Percentiles rank a stretch among this genome's conserved stretches.
These are phyloP conservation scores for Drosophila leonis DNA, from an alignment of 2,888 invertebrate genomes.

Conservation along the genomic window DNA sequence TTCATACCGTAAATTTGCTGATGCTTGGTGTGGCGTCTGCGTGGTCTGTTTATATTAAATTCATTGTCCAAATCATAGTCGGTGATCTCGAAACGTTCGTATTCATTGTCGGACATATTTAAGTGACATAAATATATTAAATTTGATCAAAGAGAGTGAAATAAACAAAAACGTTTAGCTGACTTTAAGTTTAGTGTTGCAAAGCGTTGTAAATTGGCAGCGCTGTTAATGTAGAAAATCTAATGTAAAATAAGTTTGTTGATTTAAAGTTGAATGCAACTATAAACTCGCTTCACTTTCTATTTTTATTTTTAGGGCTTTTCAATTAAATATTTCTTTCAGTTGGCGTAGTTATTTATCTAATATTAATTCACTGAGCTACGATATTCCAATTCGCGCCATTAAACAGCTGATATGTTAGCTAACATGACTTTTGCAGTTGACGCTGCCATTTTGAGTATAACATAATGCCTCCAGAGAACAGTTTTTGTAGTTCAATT, in stretches of 20 bases:
- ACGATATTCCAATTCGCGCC: neutral
- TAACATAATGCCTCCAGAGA: neutral
- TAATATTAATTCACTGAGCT: too few species aligned
- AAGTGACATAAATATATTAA: neutral
- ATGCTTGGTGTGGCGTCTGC: conserved; percentile 92
- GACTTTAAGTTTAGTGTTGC: conserved; percentile 33
- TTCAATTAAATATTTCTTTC: neutral
- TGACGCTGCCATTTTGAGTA: conserved; percentile 12
- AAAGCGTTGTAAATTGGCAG: neutral
- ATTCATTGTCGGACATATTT: conserved; percentile 88
- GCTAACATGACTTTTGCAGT: neutral
- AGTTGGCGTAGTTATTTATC: too few species aligned
- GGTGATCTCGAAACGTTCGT: conserved; percentile 97
- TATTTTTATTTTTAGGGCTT: neutral
- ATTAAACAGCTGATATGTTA: neutral
- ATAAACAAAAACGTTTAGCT: conserved; percentile 45
- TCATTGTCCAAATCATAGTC: conserved; percentile 97
- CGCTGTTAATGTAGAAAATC: neutral
- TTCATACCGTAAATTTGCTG: conserved; percentile 95
- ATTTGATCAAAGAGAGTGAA: neutral
- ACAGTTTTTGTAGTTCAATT: neutral
- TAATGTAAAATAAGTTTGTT: neutral
- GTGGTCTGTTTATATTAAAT: conserved; percentile 92
- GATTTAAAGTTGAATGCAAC: too few species aligned
- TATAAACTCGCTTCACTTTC: neutral